phyloP scores from a whole-genome alignment of 2,888 invertebrate species.

The Leptinotarsa tumamoca region DNA sequence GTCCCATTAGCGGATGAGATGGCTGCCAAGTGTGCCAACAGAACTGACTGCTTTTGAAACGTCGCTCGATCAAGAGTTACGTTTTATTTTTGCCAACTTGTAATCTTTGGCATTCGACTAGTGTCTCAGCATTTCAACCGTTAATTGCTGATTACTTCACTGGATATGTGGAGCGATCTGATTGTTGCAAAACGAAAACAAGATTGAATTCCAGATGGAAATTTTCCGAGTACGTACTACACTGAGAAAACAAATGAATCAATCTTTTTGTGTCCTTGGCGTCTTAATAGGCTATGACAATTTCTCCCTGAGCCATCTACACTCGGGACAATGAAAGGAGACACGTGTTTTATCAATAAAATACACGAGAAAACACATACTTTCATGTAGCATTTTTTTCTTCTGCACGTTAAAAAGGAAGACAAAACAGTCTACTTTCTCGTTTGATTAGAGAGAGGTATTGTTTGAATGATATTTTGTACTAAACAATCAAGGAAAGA shows the following conservation, averaged over 20 bases:
- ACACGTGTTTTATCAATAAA: too few species aligned
- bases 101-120: slow-evolving; percentile 6
- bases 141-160: slow-evolving; percentile 8
- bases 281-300: too few species aligned
- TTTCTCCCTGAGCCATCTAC: too few species aligned
- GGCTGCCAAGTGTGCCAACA: slow-evolving; percentile 19
- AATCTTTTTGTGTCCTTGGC: background rate
- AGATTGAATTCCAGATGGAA: background rate
- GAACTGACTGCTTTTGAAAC: slow-evolving; percentile 7
- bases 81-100: slow-evolving; percentile 1
- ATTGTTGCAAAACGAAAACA: background rate
- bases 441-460: too few species aligned
- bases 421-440: too few species aligned
- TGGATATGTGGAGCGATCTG: background rate
- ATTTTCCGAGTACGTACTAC: background rate
- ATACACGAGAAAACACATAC: too few species aligned
- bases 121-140: background rate
- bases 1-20: slow-evolving; percentile 24
- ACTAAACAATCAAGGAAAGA: too few species aligned
- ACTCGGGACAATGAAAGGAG: too few species aligned
- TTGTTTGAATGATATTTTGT: too few species aligned
- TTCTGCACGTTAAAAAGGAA: too few species aligned
- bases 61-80: background rate
- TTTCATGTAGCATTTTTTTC: too few species aligned
- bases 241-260: too few species aligned